Base-by-base conservation (phyloP, 2,797 vertebrate species). In the Miichthys miiuy region DNA sequence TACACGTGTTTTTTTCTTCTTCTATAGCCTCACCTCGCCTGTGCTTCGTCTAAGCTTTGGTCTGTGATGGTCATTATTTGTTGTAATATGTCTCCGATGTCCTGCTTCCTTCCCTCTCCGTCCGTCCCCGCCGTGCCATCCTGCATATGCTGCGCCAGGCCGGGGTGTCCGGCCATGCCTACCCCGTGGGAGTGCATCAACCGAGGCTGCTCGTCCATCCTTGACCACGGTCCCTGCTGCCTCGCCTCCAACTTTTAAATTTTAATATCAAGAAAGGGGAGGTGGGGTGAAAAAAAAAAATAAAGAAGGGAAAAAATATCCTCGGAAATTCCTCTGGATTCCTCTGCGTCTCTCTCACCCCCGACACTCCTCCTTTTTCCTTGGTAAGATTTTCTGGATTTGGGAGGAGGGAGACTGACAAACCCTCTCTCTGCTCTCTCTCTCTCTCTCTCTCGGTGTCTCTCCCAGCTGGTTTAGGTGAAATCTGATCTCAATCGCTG, bases 51-150 rank as follows among this genome's bases (percentile, higher is more conserved):
- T 93, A 99, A 95, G 96, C 97, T 99, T 96, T 99, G 98, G 94
- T 99, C 98, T 88, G 98, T 99, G 95, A 99, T 99, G 96, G 98
- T 99, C 98, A 99, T 99, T 79, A 99, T 99, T 92, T 99, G 98
- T 95, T 99, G 98, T 94, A 99, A 96, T 94, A 99, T 99, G 96
- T 99, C 98, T 94, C 98, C 98, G 91, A 99, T 99, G 97, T 99
- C 98, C 96, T 99, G 98, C 94, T 99, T 99, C 67, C 97, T 95
- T 84, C 96, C 97, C 85, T 99, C 98, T 87, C 96, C 97, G 95
- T 99, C 98, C 86, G 95, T 93, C 90, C 95, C 97, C 84, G 95
- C 97, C 83, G 96, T 96, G 89, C 97, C 97, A 89, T 98, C 97
- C 96, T 96, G 97, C 96, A 99, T 96, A 95, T 99, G 97, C 92